Evolutionary conservation across 1,140 invertebrate species (phyloP).

Genomic region (Fragariocoptes setiger): DNA sequence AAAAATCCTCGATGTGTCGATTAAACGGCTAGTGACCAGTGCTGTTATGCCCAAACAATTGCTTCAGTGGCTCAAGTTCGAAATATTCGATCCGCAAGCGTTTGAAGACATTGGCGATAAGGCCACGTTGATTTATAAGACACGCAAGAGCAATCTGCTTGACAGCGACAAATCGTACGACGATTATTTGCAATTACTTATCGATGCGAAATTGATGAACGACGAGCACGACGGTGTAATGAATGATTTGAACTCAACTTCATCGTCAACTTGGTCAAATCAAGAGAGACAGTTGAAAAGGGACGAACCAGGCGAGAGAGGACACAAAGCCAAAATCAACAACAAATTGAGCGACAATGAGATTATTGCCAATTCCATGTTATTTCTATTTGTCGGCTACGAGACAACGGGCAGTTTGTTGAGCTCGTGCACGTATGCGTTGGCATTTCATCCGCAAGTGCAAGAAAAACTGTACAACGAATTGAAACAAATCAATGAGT

Average conservation of each 20-base stretch:
- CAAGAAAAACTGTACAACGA: constrained; percentile 17
- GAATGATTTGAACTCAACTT: background rate
- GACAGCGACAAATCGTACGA: background rate
- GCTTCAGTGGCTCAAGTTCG: background rate
- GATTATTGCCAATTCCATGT: constrained; percentile 23
- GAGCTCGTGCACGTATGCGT: constrained; percentile 27
- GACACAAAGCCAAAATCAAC: background rate
- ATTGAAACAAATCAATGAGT: constrained; percentile 10
- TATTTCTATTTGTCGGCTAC: constrained; percentile 36
- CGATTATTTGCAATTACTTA: constrained; percentile 6
- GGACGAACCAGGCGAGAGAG: background rate
- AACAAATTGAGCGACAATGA: constrained; percentile 21
- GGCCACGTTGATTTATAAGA: background rate
- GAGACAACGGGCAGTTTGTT: constrained; percentile 39
- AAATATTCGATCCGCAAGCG: background rate
- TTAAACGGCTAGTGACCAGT: background rate
- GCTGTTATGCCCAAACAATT: background rate
- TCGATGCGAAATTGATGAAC: constrained; percentile 1
- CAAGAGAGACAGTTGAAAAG: background rate
- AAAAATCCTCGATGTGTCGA: constrained; percentile 1
- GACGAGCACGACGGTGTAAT: constrained; percentile 1
- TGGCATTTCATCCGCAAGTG: constrained; percentile 29
- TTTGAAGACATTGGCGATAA: background rate
- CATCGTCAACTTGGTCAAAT: background rate
- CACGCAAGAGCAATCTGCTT: background rate